Conservation (phyloP, 2,797 vertebrate genomes). For the Cyprinodon diabolis region DNA sequence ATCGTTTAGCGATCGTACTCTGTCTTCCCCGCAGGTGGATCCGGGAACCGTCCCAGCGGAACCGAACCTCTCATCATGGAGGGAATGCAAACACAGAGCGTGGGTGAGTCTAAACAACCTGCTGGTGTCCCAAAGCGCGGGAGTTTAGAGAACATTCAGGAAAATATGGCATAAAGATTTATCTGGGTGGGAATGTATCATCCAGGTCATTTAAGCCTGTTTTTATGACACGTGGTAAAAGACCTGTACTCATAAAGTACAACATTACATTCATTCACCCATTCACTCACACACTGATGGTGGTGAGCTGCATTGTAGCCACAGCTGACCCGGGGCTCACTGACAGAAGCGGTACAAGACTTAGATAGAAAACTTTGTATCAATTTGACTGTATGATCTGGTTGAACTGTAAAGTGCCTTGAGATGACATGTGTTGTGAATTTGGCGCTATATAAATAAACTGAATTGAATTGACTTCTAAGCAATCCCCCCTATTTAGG, state of each 20-base stretch:
- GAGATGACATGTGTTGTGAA: no score
- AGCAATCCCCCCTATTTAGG: no score
- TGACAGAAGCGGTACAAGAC: no score
- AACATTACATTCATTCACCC: no score
- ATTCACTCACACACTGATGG: no score
- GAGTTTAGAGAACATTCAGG: not conserved
- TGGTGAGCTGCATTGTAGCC: no score
- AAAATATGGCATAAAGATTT: not conserved
- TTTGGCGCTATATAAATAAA: no score
- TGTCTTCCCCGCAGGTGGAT: conserved; percentile 77
- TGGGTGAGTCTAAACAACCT: conserved; percentile 83
- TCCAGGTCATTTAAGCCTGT: not conserved
- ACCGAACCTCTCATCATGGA: conserved; percentile 75
- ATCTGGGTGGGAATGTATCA: not conserved
- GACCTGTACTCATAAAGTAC: not conserved
- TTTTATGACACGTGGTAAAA: not conserved
- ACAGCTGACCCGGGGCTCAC: no score
- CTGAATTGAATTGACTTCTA: no score
- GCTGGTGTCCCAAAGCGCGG: not conserved
- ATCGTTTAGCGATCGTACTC: not conserved
- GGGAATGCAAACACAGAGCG: conserved; percentile 82
- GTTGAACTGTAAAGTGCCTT: no score
- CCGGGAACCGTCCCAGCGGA: conserved; percentile 62
- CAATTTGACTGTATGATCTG: no score
- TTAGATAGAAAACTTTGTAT: no score